Percentiles rank a stretch among this genome's conserved stretches.
Evolutionary conservation across 1,140 invertebrate species (phyloP).

Genomic region (Ruditapes philippinarum): DNA sequence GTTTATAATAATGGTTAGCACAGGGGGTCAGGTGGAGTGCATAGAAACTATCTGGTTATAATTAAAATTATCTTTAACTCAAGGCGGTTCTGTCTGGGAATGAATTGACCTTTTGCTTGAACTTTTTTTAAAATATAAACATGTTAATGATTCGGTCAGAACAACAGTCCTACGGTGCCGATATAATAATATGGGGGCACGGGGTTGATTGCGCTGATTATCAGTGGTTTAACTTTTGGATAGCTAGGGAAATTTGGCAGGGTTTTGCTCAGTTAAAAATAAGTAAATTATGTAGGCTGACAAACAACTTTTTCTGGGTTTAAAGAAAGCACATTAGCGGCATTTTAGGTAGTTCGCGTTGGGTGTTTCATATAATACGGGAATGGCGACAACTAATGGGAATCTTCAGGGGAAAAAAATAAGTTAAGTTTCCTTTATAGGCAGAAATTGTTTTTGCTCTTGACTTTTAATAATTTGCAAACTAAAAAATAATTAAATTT

Average conservation of each 20-base stretch:
- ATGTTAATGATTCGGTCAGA: neutral
- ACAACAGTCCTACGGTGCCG: constrained; percentile 9
- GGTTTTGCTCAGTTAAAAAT: neutral
- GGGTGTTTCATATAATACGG: neutral
- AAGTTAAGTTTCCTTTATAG: neutral
- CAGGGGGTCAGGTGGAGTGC: neutral
- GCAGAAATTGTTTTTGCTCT: too few relatives aligned
- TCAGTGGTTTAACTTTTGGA: neutral
- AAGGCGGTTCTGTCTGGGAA: too few relatives aligned
- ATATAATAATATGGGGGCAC: neutral
- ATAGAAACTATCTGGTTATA: too few relatives aligned
- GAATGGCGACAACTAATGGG: neutral
- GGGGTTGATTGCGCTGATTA: too few relatives aligned
- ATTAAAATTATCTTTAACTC: too few relatives aligned
- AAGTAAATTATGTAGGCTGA: too few relatives aligned
- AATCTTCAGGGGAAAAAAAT: neutral
- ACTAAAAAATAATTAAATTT: constrained; percentile 7
- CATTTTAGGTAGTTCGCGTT: neutral
- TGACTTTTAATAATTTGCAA: neutral
- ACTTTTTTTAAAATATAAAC: too few relatives aligned
- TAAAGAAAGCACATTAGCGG: neutral
- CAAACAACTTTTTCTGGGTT: too few relatives aligned
- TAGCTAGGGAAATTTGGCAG: neutral
- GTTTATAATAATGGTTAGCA: constrained; percentile 18
- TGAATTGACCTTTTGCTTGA: too few relatives aligned